Base-by-base conservation (phyloP, 1,140 invertebrate species). In the Tetragonula clypearis region DNA sequence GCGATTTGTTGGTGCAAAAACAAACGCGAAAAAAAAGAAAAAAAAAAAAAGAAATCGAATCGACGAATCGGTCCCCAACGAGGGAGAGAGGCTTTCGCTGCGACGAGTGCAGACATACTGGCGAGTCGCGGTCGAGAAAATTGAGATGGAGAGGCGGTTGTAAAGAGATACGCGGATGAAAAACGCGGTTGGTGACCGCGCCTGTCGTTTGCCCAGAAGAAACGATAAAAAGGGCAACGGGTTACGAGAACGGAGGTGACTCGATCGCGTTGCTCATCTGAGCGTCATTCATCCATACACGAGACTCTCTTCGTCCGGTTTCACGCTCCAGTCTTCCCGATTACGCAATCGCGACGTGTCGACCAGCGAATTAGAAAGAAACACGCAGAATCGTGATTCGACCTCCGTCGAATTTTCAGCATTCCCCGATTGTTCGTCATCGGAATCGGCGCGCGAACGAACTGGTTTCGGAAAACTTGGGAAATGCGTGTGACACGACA, bases 301-400 rank as follows among this genome's bases (percentile, higher is more conserved):
- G 49, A 79, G 68, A 68, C 53, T 53, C 84, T 81, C 35, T 74
- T 60, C 65, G 65, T 56, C 56, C 35, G 74, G 5, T 62, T 75
- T 86, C 77, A 88, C 66, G 84, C 80, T 60, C 80, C 73, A 88
- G 26, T 89, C n/a, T n/a, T 88, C 66, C 60, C 76, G 84, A 89
- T 89, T 88, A 88, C 85, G 80, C 87, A 83, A 86, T 62, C 85
- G 80, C 87, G 80, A 86, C 68, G 80, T 86, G 30, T 86, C 75
- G 75, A 88, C 82, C 80, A 76, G 66, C 62, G 55, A 88, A 89
- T 84, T 81, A 84, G 88, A 86, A 79, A 74, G 60, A 60, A 86
- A 55, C 55, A 60, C n/a, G 55, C 55, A 58, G 65, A 72, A 56
- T 56, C 85, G 69, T 86, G 68, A 79, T 30, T 30, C 75, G 82